A percentile compares a stretch with the other conserved stretches of the same genome.
These are phyloP conservation scores for Fragum fragum DNA, from an alignment of 2,888 invertebrate species.

Conservation along the genomic window DNA sequence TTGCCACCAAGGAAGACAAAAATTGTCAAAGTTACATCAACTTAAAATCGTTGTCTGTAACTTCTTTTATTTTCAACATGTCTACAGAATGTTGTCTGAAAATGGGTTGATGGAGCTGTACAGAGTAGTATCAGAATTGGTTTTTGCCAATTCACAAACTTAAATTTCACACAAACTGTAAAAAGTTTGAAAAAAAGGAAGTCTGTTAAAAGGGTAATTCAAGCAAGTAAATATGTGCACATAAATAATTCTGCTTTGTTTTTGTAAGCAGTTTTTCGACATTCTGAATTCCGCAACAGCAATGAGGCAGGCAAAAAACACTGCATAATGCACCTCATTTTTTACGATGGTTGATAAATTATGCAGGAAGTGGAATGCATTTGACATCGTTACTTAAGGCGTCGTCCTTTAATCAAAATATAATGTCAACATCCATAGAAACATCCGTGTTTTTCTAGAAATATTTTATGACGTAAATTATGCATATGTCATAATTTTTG, in stretches of 20 bases:
- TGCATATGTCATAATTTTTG: too few species aligned
- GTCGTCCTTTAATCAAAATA: neutral
- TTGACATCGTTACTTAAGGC: slow-evolving; percentile 4
- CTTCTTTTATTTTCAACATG: too few species aligned
- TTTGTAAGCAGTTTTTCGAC: neutral
- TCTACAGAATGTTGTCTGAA: too few species aligned
- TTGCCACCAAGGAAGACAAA: too few species aligned
- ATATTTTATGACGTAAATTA: neutral
- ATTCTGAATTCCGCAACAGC: neutral
- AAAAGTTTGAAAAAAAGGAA: too few species aligned
- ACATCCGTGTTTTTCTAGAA: neutral
- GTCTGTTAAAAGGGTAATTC: neutral
- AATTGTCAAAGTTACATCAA: too few species aligned
- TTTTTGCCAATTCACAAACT: too few species aligned
- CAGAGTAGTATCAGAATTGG: too few species aligned
- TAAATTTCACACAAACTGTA: too few species aligned
- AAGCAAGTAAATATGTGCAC: neutral
- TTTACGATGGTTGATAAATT: slow-evolving; percentile 4
- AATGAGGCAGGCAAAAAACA: neutral
- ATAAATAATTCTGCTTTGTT: neutral
- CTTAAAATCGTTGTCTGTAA: too few species aligned
- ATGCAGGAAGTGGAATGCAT: slow-evolving; percentile 14
- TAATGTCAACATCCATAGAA: neutral
- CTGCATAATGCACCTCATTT: neutral
- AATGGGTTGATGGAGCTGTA: too few species aligned